Evolutionary conservation across 2,797 vertebrate species (phyloP), one percentile per base, ranked within the genome.

Genomic region (Austrolebias charrua): DNA sequence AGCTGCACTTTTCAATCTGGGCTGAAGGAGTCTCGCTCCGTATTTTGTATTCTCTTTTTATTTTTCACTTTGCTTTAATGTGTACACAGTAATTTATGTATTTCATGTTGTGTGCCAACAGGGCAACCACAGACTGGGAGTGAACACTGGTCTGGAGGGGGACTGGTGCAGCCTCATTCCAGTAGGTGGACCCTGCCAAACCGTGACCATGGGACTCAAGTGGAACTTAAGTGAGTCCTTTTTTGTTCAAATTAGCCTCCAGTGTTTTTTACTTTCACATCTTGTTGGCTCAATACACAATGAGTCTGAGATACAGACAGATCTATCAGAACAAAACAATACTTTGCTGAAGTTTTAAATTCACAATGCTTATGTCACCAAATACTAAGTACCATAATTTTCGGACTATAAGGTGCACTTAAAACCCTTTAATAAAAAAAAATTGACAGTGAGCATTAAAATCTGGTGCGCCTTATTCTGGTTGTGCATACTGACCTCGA

Each of bases 191-290:
- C 76, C 94, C 40, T 98, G 97, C 13, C 58, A 83, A 57, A 92
- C 78, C 0, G 89, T 89, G 64, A 98, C 95, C 20, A 95, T 94
- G 0, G 98, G 98, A 51, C 95, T 99, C 10, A 95, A 86, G 78
- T 99, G 97, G 97, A 99, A 99, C 90, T 93, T 99, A 69, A 76
- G 96, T 98, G 82, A 98, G 96, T 94, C 12, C 0, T 10, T 55
- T 69, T 28, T 44, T 60, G 20, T 61, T 68, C 15, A 33, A 24
- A 63, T 71, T 50, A 55, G 29, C 56, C 43, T 45, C 43, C 29
- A 24, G 20, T 14, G 63, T 56, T 1, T 7, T 18, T 55, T 46
- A 16, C 55, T 52, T 24, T 14, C 7, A 15, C 19, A 68, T 14
- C 20, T 55, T 50, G 6, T 33, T 48, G 14, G 14, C 18, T 57